These are phyloP conservation scores for Chaenogobius annularis DNA, from an alignment of 2,113 vertebrate genomes.

Conservation along the genomic window DNA sequence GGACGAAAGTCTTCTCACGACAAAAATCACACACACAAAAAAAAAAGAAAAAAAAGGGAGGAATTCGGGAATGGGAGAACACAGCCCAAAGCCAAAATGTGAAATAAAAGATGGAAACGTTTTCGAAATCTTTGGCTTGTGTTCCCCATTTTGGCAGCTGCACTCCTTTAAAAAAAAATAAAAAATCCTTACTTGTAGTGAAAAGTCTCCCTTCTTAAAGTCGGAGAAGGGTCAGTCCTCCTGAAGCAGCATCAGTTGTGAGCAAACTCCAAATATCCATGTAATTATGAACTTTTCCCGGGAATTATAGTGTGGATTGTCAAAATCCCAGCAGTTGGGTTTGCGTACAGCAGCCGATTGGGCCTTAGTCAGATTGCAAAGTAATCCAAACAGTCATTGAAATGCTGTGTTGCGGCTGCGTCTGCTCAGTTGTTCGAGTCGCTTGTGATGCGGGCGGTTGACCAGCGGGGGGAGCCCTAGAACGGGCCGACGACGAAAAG, in stretches of 20 bases:
- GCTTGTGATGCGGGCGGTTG: constrained; percentile 31
- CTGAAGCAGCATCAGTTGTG: constrained; percentile 46
- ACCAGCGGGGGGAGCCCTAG: constrained; percentile 62
- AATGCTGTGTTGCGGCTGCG: constrained; percentile 33
- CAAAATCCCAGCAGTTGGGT: neutral
- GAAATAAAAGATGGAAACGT: constrained; percentile 9
- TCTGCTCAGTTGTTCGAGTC: too few species aligned
- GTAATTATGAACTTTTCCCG: constrained; percentile 20
- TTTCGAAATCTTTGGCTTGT: constrained; percentile 5
- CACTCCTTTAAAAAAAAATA: constrained; percentile 23
- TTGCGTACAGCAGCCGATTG: neutral
- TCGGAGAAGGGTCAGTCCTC: constrained; percentile 11
- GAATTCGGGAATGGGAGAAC: constrained; percentile 16
- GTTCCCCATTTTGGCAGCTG: constrained; percentile 53
- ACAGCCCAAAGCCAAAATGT: neutral
- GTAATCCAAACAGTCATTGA: constrained; percentile 27
- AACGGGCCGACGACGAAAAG: constrained; percentile 54
- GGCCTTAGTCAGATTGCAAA: constrained; percentile 8
- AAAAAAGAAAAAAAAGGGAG: constrained; percentile 18
- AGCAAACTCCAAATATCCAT: constrained; percentile 24
- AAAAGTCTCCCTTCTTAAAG: constrained; percentile 9
- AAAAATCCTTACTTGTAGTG: constrained; percentile 24
- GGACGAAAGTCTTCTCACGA: constrained; percentile 22
- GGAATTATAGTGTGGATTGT: constrained; percentile 37
- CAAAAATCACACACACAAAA: neutral